Evolutionary conservation across 2,797 vertebrate genomes (phyloP).

Genomic region (Echiichthys vipera): DNA sequence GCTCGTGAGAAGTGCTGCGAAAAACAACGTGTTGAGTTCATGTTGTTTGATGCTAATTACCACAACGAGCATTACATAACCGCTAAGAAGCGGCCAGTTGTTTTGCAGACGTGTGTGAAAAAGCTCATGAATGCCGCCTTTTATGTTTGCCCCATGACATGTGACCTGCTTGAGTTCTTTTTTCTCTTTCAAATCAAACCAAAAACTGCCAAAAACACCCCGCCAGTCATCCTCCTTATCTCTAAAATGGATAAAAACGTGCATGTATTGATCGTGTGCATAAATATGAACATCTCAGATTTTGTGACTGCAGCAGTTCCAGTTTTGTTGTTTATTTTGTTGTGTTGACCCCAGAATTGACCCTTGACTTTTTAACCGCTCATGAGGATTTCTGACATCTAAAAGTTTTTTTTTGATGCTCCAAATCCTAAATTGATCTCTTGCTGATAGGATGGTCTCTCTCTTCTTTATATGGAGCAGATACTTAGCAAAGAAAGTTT

Average conservation of each 20-base stretch:
- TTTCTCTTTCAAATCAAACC: slow-evolving; percentile 64
- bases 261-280: neutral
- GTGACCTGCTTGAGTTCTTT: slow-evolving; percentile 73
- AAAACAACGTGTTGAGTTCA: slow-evolving; percentile 50
- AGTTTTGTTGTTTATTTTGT: too few relatives aligned
- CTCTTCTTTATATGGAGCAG: slow-evolving; percentile 3
- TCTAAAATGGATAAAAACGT: slow-evolving; percentile 6
- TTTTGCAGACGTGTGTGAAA: slow-evolving; percentile 68
- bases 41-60: slow-evolving; percentile 62
- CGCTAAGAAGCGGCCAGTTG: slow-evolving; percentile 62
- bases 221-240: neutral
- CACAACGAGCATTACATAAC: slow-evolving; percentile 46
- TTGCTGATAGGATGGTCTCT: slow-evolving; percentile 16
- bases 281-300: neutral
- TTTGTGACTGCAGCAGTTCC: neutral
- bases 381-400: slow-evolving; percentile 5
- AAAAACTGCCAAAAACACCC: slow-evolving; percentile 31
- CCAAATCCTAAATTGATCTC: neutral
- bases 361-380: slow-evolving; percentile 3
- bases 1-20: slow-evolving; percentile 39
- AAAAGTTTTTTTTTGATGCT: neutral
- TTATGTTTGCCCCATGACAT: slow-evolving; percentile 66
- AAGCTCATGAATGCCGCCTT: slow-evolving; percentile 78
- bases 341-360: neutral
- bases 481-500: slow-evolving; percentile 6